Base-by-base conservation (phyloP, 2,113 vertebrate species). In the Bubo bubo region DNA sequence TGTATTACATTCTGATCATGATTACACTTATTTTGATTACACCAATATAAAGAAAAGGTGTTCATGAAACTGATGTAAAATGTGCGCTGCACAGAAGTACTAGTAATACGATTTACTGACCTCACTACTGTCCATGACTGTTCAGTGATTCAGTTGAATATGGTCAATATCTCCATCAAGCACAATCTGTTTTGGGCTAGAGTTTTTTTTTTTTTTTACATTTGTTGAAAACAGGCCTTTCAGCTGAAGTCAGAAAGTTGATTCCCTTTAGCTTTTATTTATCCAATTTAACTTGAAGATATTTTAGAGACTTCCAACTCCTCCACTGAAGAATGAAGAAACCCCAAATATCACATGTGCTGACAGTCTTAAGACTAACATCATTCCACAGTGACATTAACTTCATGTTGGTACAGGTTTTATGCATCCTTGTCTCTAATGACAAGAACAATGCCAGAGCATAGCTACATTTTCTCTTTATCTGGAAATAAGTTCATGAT, bases 111-210 rank as follows among this genome's bases (percentile, higher is more conserved):
- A 68, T 93, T 87, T 64, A 77, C 86, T 66, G 56, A 98, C 98
- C 98, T 99, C 98, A 43, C 98, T 99, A 90, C 98, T 96, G 50
- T 98, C 98, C 98, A 98, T 98, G 15, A 98, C 97, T 34, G 73
- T 98, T 99, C 23, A 99, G 97, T n/a, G 98, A 98, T 88, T 99
- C 98, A 5, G 98, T 98, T 98, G 98, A 98, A 98, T 98, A 12
- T 73, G 94, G 93, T 98, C 98, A 95, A 97, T 98, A 96, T 98
- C 98, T 47, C 98, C 98, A 92, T 98, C 98, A 80, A 99, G 93
- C 50, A 99, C 97, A 82, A 98, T 98, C 98, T 98, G 98, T 95
- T 99, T 99, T 6, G 94, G 98, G 41, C 95, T 98, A 84, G 98
- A 98, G 56, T 98, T 91, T 28, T 70, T 94, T 98, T 98, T 52